Conservation (phyloP, 2,113 vertebrate genomes). For the Entelurus aequoreus region DNA sequence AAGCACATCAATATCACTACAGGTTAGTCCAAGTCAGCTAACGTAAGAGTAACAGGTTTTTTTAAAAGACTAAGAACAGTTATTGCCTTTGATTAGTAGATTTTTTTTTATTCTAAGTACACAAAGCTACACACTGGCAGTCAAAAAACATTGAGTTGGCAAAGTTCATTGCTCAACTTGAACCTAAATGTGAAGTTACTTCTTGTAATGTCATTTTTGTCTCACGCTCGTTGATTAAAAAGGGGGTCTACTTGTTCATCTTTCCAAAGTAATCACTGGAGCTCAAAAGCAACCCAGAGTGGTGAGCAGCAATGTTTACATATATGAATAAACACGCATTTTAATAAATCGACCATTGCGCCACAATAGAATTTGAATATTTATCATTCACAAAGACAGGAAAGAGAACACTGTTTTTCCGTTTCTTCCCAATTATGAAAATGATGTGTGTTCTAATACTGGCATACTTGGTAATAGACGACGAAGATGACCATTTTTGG, state of each 20-base stretch:
- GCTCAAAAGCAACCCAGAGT: conserved; percentile 1
- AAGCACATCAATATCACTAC: not conserved
- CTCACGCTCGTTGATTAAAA: not conserved
- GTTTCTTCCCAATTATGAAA: too few relatives aligned
- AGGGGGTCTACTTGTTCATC: conserved; percentile 17
- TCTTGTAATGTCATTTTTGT: not conserved
- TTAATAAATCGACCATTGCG: not conserved
- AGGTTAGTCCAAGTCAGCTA: not conserved
- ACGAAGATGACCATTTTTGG: too few relatives aligned
- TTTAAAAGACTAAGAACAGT: not conserved
- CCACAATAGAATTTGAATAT: not conserved
- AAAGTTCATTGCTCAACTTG: not conserved
- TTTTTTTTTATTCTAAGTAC: not conserved
- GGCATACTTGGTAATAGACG: too few relatives aligned
- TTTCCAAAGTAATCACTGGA: conserved; percentile 21
- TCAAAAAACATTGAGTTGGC: not conserved
- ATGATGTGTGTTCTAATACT: too few relatives aligned
- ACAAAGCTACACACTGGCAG: not conserved
- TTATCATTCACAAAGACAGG: conserved; percentile 5
- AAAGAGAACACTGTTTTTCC: not conserved
- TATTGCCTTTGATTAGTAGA: too few relatives aligned
- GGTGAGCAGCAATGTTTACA: conserved; percentile 20
- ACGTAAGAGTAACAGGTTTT: not conserved
- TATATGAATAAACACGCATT: conserved; percentile 23
- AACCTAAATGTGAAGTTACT: not conserved